Evolutionary conservation across 2,888 invertebrate species (phyloP).

Genomic region (Kuschelorhynchus macadamiae): DNA sequence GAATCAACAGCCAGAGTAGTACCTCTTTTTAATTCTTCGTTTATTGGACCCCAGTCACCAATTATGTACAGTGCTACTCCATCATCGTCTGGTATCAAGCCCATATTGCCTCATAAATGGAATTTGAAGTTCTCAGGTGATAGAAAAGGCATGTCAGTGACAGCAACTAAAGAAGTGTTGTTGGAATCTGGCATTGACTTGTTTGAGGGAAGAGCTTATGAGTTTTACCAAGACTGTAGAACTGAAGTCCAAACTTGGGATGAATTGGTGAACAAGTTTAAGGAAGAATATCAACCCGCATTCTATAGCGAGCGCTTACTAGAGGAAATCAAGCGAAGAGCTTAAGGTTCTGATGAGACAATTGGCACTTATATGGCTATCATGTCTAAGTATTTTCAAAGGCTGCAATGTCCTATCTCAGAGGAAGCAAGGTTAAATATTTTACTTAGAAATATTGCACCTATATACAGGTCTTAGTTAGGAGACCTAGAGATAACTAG

Average conservation of each 20-base stretch:
- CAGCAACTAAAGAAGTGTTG: neutral
- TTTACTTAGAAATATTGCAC: neutral
- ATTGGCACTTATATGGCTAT: neutral
- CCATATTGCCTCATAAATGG: constrained; percentile 28
- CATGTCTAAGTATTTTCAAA: neutral
- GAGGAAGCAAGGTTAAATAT: neutral
- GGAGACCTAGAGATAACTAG: neutral
- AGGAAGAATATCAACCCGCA: constrained; percentile 12
- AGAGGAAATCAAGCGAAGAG: constrained; percentile 19
- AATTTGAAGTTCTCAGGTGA: constrained; percentile 19
- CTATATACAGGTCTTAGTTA: neutral
- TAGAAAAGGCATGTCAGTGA: constrained; percentile 23
- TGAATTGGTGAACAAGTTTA: neutral
- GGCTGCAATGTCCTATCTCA: neutral
- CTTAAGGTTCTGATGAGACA: constrained; percentile 17
- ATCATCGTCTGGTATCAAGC: neutral
- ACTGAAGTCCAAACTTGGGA: neutral
- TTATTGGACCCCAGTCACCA: no score
- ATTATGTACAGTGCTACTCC: no score
- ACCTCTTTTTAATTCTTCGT: no score
- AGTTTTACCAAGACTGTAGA: constrained; percentile 4
- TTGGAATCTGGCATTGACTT: neutral
- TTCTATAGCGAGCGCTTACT: constrained; percentile 7
- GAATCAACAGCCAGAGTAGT: no score
- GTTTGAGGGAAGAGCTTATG: no score